These are phyloP conservation scores for Prunella himalayana DNA, from an alignment of 2,113 vertebrate species.

Conservation along the genomic window DNA sequence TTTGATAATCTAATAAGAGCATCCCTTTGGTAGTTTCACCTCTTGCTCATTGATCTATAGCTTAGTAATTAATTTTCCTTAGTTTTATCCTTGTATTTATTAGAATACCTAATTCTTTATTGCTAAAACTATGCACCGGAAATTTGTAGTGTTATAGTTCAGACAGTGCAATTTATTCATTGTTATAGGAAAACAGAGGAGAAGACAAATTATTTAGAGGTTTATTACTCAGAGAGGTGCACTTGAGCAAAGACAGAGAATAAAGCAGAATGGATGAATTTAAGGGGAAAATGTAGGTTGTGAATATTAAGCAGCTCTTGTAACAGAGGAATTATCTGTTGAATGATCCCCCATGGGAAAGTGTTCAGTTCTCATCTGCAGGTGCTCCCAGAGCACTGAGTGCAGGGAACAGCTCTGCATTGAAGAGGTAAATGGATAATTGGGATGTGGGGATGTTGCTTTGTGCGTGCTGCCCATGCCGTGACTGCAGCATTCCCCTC, in stretches of 20 bases:
- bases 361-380: not conserved
- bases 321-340: not conserved
- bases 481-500: not conserved
- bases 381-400: not conserved
- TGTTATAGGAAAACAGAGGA: not conserved
- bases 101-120: constrained; percentile 68
- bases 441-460: not conserved
- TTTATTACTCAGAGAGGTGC: not conserved
- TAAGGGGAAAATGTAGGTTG: not conserved
- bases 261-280: not conserved
- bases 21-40: constrained; percentile 65
- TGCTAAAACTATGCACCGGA: constrained; percentile 59
- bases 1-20: constrained; percentile 72
- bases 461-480: not conserved
- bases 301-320: not conserved
- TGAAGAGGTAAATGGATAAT: not conserved
- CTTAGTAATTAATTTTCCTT: constrained; percentile 70
- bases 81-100: constrained; percentile 71
- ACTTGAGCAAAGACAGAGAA: not conserved
- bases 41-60: constrained; percentile 65
- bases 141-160: constrained; percentile 69
- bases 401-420: not conserved
- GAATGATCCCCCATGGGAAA: not conserved
- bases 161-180: constrained; percentile 55
- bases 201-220: not conserved